phyloP scores from a whole-genome alignment of 2,797 vertebrate genomes.

The Sebastes cheni region DNA sequence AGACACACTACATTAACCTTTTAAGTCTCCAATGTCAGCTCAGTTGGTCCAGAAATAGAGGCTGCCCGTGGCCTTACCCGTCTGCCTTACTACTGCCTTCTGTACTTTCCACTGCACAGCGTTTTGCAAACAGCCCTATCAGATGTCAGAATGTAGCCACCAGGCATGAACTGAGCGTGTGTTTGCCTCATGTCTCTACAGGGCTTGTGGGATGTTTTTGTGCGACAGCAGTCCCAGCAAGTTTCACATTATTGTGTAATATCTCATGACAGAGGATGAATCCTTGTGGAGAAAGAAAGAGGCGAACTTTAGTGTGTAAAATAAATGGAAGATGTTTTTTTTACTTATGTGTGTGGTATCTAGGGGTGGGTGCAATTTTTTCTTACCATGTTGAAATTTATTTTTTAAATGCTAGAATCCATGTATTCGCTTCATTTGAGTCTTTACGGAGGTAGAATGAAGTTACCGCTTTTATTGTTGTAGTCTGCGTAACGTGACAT shows the following conservation, averaged over 20 bases:
- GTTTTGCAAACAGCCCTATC: conserved; percentile 59
- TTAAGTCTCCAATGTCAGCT: conserved; percentile 52
- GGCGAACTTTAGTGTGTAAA: background rate
- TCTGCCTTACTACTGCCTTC: conserved; percentile 43
- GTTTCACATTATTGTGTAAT: conserved; percentile 20
- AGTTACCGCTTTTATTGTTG: too few relatives aligned
- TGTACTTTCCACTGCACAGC: conserved; percentile 65
- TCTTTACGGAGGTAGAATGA: accelerated
- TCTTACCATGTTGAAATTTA: too few relatives aligned
- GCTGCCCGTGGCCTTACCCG: conserved; percentile 32
- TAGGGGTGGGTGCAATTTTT: background rate
- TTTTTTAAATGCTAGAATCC: too few relatives aligned
- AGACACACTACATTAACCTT: conserved; percentile 45
- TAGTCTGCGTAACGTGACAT: too few relatives aligned
- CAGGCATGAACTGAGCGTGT: conserved; percentile 20
- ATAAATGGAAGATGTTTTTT: background rate
- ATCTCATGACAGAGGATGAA: conserved; percentile 11
- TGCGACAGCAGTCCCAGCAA: conserved; percentile 8
- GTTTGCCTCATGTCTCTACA: conserved; percentile 39
- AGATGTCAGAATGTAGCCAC: conserved; percentile 59
- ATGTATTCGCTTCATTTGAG: too few relatives aligned
- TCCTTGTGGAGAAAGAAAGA: background rate
- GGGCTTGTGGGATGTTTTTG: conserved; percentile 6
- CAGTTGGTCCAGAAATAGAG: conserved; percentile 70
- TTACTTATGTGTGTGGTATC: background rate